Evolutionary conservation across 2,888 invertebrate genomes (phyloP).

Genomic region (Ceramica pisi): DNA sequence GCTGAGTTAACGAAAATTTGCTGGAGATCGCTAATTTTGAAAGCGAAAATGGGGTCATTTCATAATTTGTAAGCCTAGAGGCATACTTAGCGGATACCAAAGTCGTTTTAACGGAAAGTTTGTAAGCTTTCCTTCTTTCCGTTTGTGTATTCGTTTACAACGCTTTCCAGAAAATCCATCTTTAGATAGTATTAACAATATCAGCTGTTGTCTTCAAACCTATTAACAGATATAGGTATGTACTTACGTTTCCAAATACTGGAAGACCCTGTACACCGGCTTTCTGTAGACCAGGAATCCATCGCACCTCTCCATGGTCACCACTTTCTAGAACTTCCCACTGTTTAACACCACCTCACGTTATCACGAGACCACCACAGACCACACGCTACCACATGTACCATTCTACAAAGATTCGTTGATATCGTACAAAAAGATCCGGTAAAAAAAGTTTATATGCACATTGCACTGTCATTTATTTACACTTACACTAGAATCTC

Average conservation of each 20-base stretch:
- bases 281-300: constrained; percentile 95
- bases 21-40: constrained; percentile 24
- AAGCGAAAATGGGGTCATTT: constrained; percentile 42
- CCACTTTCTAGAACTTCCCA: constrained; percentile 63
- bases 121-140: not conserved
- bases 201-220: not conserved
- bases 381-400: constrained; percentile 48
- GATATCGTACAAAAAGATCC: constrained; percentile 54
- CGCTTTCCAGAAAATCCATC: not conserved
- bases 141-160: not conserved
- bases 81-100: constrained; percentile 19
- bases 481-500: constrained; percentile 71
- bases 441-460: constrained; percentile 60
- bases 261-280: constrained; percentile 95
- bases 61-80: constrained; percentile 17
- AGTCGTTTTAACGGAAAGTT: not conserved
- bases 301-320: constrained; percentile 94
- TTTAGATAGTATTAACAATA: not conserved
- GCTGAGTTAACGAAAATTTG: constrained; percentile 27
- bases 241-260: constrained; percentile 96
- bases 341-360: constrained; percentile 68
- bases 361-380: constrained; percentile 70
- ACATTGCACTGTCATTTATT: constrained; percentile 58
- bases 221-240: not conserved
- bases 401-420: constrained; percentile 60